Percentiles rank a stretch among this genome's conserved stretches.
Evolutionary conservation across 2,888 invertebrate species (phyloP).

Genomic region (Rhamphomyia laevipes): DNA sequence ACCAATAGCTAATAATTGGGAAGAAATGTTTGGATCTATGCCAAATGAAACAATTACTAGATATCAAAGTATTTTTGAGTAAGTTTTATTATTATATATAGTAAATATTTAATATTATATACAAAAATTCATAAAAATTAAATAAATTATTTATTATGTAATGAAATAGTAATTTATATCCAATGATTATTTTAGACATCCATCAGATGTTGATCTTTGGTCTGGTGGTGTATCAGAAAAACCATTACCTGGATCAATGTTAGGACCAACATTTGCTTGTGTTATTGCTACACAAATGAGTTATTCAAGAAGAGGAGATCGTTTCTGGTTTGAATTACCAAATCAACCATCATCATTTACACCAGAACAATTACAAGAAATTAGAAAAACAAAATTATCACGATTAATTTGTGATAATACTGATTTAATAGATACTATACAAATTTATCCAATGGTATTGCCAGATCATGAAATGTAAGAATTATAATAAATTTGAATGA

Average conservation of each 20-base stretch:
- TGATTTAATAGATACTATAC: constrained; percentile 81
- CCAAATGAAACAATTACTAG: constrained; percentile 74
- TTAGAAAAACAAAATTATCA: constrained; percentile 68
- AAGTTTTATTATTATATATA: constrained; percentile 26
- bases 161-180: not conserved
- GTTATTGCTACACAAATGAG: constrained; percentile 89
- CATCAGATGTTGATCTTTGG: constrained; percentile 88
- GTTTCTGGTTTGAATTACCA: constrained; percentile 90
- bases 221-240: constrained; percentile 88
- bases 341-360: constrained; percentile 88
- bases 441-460: constrained; percentile 83
- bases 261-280: constrained; percentile 90
- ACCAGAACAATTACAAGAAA: constrained; percentile 70
- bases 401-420: constrained; percentile 86
- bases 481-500: constrained; percentile 2
- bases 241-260: constrained; percentile 80
- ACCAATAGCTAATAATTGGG: constrained; percentile 59
- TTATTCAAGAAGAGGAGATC: constrained; percentile 76
- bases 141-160: not conserved
- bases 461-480: constrained; percentile 89
- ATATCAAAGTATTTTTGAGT: constrained; percentile 75
- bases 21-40: constrained; percentile 77
- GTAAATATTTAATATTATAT: not conserved
- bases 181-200: constrained; percentile 46
- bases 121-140: not conserved